phyloP scores from a whole-genome alignment of 2,888 invertebrate genomes.

The Sarcophaga rosellei region DNA sequence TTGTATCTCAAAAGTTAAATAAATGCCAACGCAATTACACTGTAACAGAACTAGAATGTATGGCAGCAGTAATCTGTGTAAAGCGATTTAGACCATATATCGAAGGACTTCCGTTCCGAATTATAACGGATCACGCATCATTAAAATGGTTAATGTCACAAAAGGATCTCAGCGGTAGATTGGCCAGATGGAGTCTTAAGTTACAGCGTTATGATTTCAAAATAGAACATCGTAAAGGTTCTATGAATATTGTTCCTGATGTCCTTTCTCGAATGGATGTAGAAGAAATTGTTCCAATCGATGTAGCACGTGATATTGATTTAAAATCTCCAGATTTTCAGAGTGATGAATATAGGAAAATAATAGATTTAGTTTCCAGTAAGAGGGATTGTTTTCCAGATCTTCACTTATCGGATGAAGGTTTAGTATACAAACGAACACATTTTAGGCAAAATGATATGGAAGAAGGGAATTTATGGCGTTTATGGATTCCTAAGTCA shows the following conservation, averaged over 20 bases:
- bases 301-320: neutral
- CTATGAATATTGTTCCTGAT: constrained; percentile 20
- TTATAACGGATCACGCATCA: constrained; percentile 44
- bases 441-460: no score
- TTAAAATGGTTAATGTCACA: constrained; percentile 39
- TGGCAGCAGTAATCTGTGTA: no score
- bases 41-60: no score
- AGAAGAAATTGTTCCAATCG: neutral
- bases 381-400: constrained; percentile 3
- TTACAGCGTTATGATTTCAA: no score
- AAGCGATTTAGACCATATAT: no score
- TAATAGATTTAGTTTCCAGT: neutral
- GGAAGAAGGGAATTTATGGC: no score
- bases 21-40: no score
- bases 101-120: constrained; percentile 36
- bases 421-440: no score
- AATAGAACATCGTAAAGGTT: no score
- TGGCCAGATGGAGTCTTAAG: no score
- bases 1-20: no score
- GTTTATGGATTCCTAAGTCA: no score
- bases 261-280: constrained; percentile 3
- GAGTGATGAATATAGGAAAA: constrained; percentile 10
- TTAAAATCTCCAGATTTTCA: constrained; percentile 15
- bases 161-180: constrained; percentile 12
- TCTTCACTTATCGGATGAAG: neutral